A percentile compares a stretch with the other conserved stretches of the same genome.
These are phyloP conservation scores for Oophaga pumilio DNA, from an alignment of 2,113 vertebrate genomes.

Conservation along the genomic window DNA sequence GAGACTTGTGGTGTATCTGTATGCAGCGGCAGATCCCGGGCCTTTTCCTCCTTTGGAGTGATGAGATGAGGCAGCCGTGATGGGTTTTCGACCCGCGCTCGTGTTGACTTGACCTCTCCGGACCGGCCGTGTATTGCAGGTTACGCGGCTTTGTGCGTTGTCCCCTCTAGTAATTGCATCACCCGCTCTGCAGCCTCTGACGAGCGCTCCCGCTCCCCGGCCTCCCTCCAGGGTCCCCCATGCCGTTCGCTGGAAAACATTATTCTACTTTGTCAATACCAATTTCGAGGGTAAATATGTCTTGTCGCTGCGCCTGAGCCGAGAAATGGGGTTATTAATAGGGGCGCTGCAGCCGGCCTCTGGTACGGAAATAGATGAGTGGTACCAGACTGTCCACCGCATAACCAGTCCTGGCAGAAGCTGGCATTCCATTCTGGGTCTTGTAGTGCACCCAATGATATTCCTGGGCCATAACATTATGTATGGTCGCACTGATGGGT, in stretches of 20 bases:
- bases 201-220: neutral
- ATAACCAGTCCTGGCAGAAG: neutral
- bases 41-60: neutral
- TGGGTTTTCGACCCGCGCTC: conserved; percentile 1
- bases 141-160: neutral
- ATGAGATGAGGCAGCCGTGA: neutral
- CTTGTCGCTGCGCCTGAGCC: neutral
- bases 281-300: conserved; percentile 54
- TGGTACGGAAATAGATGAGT: too few relatives aligned
- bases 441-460: neutral
- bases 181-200: neutral
- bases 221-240: conserved; percentile 19
- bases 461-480: neutral
- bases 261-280: conserved; percentile 56
- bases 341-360: neutral
- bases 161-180: neutral
- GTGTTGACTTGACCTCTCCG: neutral
- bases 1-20: too few relatives aligned
- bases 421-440: neutral
- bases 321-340: conserved; percentile 11
- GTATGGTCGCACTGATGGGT: neutral
- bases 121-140: neutral
- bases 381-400: neutral
- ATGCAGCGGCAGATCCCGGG: too few relatives aligned
- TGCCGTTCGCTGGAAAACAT: conserved; percentile 30